Evolutionary conservation across 2,888 invertebrate species (phyloP).

Genomic region (Aelia acuminata): DNA sequence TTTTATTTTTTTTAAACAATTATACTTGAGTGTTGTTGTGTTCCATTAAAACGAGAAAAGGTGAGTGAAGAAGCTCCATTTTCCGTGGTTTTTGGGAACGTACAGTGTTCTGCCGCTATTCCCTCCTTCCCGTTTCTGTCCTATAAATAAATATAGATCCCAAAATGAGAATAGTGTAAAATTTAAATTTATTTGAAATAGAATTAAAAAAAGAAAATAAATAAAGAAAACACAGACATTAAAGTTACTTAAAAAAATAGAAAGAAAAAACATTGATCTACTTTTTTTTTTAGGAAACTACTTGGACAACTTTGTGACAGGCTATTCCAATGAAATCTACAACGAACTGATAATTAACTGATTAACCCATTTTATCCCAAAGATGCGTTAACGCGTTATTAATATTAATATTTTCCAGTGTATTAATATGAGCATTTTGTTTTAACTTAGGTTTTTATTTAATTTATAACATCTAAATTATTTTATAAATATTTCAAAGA

Average conservation of each 20-base stretch:
- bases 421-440: no score
- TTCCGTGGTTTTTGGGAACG: conserved; percentile 36
- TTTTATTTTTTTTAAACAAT: not conserved
- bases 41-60: conserved; percentile 51
- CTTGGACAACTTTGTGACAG: conserved; percentile 49
- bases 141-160: conserved; percentile 47
- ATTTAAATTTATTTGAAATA: not conserved
- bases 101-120: conserved; percentile 42
- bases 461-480: no score
- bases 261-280: not conserved
- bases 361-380: no score
- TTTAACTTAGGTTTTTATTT: no score
- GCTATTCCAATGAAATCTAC: conserved; percentile 33
- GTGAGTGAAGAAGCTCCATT: conserved; percentile 55
- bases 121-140: conserved; percentile 55
- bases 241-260: not conserved
- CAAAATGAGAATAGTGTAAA: not conserved
- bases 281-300: not conserved
- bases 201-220: no score
- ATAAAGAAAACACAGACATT: conserved; percentile 1
- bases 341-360: not conserved
- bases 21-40: not conserved
- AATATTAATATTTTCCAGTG: no score
- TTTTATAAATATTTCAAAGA: no score
- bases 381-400: no score